phyloP scores from a whole-genome alignment of 2,797 vertebrate genomes.

The Oryzias sinensis region DNA sequence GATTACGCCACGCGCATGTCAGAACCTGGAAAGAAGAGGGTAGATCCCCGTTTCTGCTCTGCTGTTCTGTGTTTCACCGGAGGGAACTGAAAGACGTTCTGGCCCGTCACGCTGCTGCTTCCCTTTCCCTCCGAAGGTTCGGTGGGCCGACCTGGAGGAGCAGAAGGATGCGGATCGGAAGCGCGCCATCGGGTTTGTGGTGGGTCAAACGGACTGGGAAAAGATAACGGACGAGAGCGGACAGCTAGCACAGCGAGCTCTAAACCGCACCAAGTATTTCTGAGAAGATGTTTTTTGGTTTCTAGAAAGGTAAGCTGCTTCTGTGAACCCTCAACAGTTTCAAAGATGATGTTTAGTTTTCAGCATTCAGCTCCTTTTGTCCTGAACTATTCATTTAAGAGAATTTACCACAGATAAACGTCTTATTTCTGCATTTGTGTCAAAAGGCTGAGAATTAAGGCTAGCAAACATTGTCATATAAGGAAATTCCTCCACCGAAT shows the following conservation, averaged over 20 bases:
- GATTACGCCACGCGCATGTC: slow-evolving; percentile 96
- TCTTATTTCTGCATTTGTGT: no score
- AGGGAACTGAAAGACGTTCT: not conserved
- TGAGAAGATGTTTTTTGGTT: slow-evolving; percentile 74
- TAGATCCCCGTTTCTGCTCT: slow-evolving; percentile 63
- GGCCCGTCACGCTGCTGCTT: slow-evolving; percentile 5
- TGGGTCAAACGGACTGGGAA: slow-evolving; percentile 99
- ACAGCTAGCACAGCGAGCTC: slow-evolving; percentile 93
- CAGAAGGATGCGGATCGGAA: slow-evolving; percentile 97
- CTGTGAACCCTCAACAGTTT: not conserved
- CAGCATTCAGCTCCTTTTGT: no score
- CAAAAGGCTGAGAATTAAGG: no score
- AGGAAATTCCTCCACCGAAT: no score
- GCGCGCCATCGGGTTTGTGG: slow-evolving; percentile 97
- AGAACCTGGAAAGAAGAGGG: slow-evolving; percentile 97
- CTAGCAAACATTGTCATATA: no score
- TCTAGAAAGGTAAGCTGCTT: slow-evolving; percentile 44
- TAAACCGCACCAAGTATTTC: slow-evolving; percentile 99
- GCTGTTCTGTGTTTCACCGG: not conserved
- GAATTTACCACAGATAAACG: no score
- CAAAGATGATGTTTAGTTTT: not conserved
- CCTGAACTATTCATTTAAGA: no score
- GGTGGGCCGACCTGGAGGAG: slow-evolving; percentile 98
- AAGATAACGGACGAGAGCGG: slow-evolving; percentile 99
- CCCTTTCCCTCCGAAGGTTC: slow-evolving; percentile 80